These are phyloP conservation scores for Varanus salvator DNA, from an alignment of 2,113 vertebrate genomes.

Conservation along the genomic window DNA sequence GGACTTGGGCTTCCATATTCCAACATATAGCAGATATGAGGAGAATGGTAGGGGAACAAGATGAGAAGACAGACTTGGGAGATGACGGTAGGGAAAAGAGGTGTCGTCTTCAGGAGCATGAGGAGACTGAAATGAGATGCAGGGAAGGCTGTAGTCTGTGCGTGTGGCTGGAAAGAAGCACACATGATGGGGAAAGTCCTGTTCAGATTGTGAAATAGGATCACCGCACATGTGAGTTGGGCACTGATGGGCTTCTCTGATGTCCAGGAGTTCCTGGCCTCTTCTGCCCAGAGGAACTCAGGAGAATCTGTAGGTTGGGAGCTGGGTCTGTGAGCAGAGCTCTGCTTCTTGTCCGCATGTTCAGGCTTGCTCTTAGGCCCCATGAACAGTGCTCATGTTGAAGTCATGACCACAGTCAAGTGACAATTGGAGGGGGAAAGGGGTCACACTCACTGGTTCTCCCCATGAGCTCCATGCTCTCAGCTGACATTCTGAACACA, in stretches of 20 bases:
- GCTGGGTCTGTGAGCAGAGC: too few species aligned
- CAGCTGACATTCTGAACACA: neutral
- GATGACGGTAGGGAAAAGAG: neutral
- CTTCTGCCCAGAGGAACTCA: neutral
- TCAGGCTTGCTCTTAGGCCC: neutral
- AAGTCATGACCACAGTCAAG: neutral
- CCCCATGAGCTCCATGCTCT: neutral
- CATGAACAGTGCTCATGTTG: neutral
- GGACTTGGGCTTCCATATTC: neutral
- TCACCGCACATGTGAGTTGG: neutral
- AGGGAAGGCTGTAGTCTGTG: neutral
- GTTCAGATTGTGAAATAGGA: neutral
- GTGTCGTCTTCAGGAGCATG: neutral
- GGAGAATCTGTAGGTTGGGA: neutral
- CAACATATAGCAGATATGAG: neutral
- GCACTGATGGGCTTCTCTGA: neutral
- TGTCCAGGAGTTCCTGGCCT: neutral
- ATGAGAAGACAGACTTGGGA: neutral
- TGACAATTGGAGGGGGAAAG: neutral
- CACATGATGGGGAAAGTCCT: neutral
- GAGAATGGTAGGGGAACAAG: neutral
- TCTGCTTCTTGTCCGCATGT: too few species aligned
- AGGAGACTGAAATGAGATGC: neutral
- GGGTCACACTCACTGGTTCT: neutral
- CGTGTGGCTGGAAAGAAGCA: neutral